Percentiles rank a stretch among this genome's conserved stretches.
phyloP scores from a whole-genome alignment of 2,113 vertebrate genomes.

The Rhizomys pruinosus region DNA sequence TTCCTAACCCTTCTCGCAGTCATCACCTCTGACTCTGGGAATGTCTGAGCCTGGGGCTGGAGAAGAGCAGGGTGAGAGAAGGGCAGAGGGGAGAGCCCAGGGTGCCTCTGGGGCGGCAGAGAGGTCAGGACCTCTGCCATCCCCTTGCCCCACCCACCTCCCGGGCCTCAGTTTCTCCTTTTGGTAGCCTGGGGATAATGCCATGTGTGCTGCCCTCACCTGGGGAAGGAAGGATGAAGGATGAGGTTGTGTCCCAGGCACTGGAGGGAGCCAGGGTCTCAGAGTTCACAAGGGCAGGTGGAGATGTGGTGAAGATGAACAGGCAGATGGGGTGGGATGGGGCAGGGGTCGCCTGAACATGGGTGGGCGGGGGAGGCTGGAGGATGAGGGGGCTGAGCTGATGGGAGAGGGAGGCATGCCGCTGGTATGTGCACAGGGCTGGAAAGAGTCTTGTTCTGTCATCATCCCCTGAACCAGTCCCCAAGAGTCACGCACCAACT shows the following conservation, averaged over 20 bases:
- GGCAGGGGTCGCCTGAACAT: neutral
- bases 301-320: conserved; percentile 65
- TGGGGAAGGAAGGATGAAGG: conserved; percentile 70
- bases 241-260: conserved; percentile 68
- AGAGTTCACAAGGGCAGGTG: conserved; percentile 53
- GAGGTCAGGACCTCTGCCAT: conserved; percentile 62
- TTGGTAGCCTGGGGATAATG: conserved; percentile 84
- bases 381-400: conserved; percentile 52
- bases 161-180: conserved; percentile 79
- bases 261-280: conserved; percentile 61
- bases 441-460: conserved; percentile 89
- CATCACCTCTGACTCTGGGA: conserved; percentile 37
- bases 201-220: conserved; percentile 82
- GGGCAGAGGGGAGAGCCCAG: conserved; percentile 72
- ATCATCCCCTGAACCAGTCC: conserved; percentile 88
- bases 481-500: conserved; percentile 84
- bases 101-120: conserved; percentile 67
- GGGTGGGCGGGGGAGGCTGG: neutral
- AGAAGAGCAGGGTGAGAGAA: conserved; percentile 70
- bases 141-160: conserved; percentile 60
- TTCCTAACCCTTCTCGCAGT: conserved; percentile 39
- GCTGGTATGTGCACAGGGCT: conserved; percentile 82
- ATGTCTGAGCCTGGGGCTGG: conserved; percentile 74
- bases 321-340: conserved; percentile 60
- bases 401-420: conserved; percentile 73